Percentiles rank a stretch among this genome's conserved stretches.
Evolutionary conservation across 2,888 invertebrate species (phyloP).

Genomic region (Camptogramma bilineatum): DNA sequence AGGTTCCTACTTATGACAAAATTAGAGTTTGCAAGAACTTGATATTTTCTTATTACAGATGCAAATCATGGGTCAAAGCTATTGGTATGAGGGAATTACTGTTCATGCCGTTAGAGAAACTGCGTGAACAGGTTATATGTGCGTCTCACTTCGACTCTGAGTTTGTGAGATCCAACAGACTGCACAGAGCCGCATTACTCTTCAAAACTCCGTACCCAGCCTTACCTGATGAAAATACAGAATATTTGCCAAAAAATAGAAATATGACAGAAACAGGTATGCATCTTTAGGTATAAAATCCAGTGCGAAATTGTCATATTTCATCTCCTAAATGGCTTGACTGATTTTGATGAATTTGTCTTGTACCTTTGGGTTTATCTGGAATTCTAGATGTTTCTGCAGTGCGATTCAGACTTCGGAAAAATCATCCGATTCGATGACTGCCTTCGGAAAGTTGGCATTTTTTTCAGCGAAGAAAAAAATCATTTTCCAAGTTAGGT

Average conservation of each 20-base stretch:
- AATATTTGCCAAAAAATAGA: slow-evolving; percentile 1
- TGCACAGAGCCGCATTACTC: slow-evolving; percentile 14
- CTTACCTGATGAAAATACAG: slow-evolving; percentile 6
- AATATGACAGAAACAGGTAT: slow-evolving; percentile 2
- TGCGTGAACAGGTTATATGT: slow-evolving; percentile 14
- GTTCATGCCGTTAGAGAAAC: slow-evolving; percentile 6
- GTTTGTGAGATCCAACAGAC: neutral
- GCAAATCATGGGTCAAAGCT: slow-evolving; percentile 13
- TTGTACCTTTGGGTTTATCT: no score
- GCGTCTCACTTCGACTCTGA: slow-evolving; percentile 4
- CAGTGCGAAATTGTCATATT: no score
- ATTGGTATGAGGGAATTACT: slow-evolving; percentile 18
- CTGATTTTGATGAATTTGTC: no score
- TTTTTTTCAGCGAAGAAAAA: no score
- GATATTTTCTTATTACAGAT: slow-evolving; percentile 11
- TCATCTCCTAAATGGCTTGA: no score
- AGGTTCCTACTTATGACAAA: no score
- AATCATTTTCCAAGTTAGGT: no score
- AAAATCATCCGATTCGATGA: no score
- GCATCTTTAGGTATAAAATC: neutral
- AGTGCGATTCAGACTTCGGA: no score
- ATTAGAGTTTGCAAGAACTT: neutral
- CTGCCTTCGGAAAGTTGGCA: no score
- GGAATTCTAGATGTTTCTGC: no score
- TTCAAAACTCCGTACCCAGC: slow-evolving; percentile 1